These are phyloP conservation scores for Sceloporus undulatus DNA, from an alignment of 2,113 vertebrate genomes.

Conservation along the genomic window DNA sequence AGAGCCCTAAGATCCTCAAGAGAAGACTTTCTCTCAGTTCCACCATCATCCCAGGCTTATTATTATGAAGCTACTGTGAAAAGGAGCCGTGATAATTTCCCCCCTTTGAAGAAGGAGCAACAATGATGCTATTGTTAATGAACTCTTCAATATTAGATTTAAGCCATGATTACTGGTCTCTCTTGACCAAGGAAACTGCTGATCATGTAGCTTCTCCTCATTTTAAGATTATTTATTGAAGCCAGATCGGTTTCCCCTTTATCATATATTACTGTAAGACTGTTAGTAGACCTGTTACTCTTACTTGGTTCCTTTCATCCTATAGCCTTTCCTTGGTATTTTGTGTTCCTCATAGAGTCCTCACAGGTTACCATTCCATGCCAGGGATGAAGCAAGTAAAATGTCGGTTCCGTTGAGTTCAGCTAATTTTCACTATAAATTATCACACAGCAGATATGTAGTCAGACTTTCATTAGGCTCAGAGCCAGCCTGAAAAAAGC, in stretches of 20 bases:
- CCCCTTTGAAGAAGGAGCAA: neutral
- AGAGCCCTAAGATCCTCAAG: too few species aligned
- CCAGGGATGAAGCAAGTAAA: slow-evolving; percentile 53
- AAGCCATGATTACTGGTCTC: neutral
- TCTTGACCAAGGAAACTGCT: neutral
- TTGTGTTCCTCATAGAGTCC: slow-evolving; percentile 44
- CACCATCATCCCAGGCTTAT: too few species aligned
- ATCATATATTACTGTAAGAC: neutral
- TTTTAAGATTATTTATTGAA: neutral
- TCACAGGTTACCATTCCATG: slow-evolving; percentile 42
- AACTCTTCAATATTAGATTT: neutral
- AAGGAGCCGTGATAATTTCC: neutral
- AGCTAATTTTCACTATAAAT: slow-evolving; percentile 54
- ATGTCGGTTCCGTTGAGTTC: slow-evolving; percentile 39
- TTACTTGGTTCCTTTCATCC: slow-evolving; percentile 20
- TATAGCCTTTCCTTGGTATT: slow-evolving; percentile 26
- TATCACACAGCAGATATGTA: neutral
- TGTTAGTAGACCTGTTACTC: slow-evolving; percentile 6
- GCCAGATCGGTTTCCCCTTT: neutral
- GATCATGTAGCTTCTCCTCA: neutral
- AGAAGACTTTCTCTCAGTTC: too few species aligned
- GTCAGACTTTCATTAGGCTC: slow-evolving; percentile 33
- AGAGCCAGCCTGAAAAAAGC: slow-evolving; percentile 39
- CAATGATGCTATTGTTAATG: neutral
- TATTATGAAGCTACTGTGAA: neutral